Conservation (phyloP, 2,888 invertebrate species). For the Athalia rosae region DNA sequence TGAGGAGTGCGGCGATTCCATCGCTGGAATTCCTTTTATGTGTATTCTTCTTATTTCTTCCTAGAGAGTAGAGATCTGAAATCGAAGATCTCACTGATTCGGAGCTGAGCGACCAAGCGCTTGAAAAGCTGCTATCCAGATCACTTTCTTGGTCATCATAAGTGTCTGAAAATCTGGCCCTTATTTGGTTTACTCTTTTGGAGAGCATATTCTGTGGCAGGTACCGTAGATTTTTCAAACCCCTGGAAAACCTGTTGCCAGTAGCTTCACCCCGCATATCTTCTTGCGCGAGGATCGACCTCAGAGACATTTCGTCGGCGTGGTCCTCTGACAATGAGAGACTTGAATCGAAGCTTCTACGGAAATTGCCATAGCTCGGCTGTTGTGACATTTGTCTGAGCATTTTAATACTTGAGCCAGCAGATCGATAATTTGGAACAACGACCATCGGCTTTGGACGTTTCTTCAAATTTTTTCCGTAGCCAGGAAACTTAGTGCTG, state of each 20-base stretch:
- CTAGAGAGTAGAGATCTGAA: slow-evolving; percentile 53
- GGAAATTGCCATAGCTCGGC: slow-evolving; percentile 29
- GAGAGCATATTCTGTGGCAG: slow-evolving; percentile 79
- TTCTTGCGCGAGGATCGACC: slow-evolving; percentile 76
- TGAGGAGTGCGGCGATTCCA: slow-evolving; percentile 81
- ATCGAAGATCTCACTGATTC: slow-evolving; percentile 61
- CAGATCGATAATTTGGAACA: slow-evolving; percentile 54
- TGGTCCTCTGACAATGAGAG: slow-evolving; percentile 65
- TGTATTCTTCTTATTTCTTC: slow-evolving; percentile 58
- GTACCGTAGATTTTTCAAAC: slow-evolving; percentile 80
- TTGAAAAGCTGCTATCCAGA: slow-evolving; percentile 65
- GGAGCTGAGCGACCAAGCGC: slow-evolving; percentile 56
- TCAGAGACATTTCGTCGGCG: slow-evolving; percentile 70
- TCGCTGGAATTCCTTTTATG: slow-evolving; percentile 74
- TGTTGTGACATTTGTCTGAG: slow-evolving; percentile 54
- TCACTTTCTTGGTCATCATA: slow-evolving; percentile 74
- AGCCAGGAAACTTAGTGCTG: slow-evolving; percentile 59
- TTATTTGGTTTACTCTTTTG: slow-evolving; percentile 79
- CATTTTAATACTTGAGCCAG: slow-evolving; percentile 47
- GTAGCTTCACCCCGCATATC: slow-evolving; percentile 76
- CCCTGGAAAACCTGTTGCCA: slow-evolving; percentile 75
- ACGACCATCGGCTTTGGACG: slow-evolving; percentile 52
- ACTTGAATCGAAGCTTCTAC: slow-evolving; percentile 55
- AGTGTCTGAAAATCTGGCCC: slow-evolving; percentile 76
- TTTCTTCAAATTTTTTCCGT: slow-evolving; percentile 51